A percentile compares a stretch with the other conserved stretches of the same genome.
phyloP scores from a whole-genome alignment of 2,113 vertebrate genomes.

The Collichthys lucidus region DNA sequence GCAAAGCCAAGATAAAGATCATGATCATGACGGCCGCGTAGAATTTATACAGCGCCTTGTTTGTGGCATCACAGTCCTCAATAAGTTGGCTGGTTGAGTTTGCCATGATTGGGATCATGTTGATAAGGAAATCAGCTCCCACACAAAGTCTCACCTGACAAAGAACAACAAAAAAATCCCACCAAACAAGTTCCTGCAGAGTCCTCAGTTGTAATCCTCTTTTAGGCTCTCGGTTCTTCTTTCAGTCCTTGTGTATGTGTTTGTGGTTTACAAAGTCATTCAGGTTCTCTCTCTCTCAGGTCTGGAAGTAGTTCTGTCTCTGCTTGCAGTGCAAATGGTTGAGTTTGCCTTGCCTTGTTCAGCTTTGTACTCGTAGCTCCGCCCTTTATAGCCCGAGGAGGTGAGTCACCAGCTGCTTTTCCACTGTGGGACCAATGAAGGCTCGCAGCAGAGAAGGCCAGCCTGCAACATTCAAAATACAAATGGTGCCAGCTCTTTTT shows the following conservation, averaged over 20 bases:
- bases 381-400: conserved; percentile 65
- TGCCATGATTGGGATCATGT: neutral
- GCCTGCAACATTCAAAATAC: neutral
- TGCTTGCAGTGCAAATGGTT: conserved; percentile 10
- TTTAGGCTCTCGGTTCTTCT: neutral
- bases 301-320: conserved; percentile 38
- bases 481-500: neutral
- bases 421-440: conserved; percentile 26
- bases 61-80: conserved; percentile 35
- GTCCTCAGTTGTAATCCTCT: neutral
- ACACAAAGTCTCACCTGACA: conserved; percentile 3
- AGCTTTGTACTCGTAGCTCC: conserved; percentile 61
- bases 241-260: neutral
- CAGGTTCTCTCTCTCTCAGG: neutral
- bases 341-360: conserved; percentile 30
- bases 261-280: neutral
- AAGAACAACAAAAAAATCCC: conserved; percentile 18
- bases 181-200: conserved; percentile 43
- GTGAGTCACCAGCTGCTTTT: conserved; percentile 72
- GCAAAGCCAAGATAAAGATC: conserved; percentile 86
- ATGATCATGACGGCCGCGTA: conserved; percentile 82
- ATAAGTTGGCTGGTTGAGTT: neutral
- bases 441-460: neutral
- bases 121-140: neutral
- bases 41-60: conserved; percentile 71